phyloP scores from a whole-genome alignment of 2,797 vertebrate species.

The Parauchenoglanis punctatus region DNA sequence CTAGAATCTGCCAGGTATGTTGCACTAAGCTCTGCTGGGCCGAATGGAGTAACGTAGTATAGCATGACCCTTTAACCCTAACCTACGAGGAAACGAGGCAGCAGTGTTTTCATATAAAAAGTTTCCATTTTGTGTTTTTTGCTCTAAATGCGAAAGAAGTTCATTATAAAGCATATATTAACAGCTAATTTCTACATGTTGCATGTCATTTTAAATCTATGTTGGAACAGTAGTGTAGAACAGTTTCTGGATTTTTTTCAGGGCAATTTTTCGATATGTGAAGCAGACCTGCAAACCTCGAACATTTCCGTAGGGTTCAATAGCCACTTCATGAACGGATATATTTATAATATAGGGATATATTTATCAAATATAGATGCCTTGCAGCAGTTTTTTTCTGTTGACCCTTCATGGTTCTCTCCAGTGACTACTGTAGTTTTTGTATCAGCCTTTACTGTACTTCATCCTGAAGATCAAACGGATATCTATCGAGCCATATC shows the following conservation, averaged over 20 bases:
- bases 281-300: constrained; percentile 2
- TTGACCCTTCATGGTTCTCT: constrained; percentile 4
- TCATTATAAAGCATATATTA: constrained; percentile 6
- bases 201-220: constrained; percentile 16
- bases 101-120: constrained; percentile 24
- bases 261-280: constrained; percentile 31
- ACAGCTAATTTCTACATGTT: constrained; percentile 10
- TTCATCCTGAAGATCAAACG: constrained; percentile 1
- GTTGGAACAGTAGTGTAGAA: background rate
- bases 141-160: background rate
- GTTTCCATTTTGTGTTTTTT: constrained; percentile 11
- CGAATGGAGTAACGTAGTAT: constrained; percentile 52
- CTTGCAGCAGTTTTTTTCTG: background rate
- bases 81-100: constrained; percentile 53
- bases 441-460: background rate
- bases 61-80: constrained; percentile 79
- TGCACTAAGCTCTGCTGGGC: constrained; percentile 74
- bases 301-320: background rate
- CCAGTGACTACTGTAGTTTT: background rate
- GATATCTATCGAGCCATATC: constrained; percentile 21
- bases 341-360: background rate
- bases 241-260: constrained; percentile 8
- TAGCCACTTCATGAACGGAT: background rate
- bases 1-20: constrained; percentile 68
- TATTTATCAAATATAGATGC: constrained; percentile 16